Conservation (phyloP, 2,113 vertebrate species). For the Odontesthes bonariensis region DNA sequence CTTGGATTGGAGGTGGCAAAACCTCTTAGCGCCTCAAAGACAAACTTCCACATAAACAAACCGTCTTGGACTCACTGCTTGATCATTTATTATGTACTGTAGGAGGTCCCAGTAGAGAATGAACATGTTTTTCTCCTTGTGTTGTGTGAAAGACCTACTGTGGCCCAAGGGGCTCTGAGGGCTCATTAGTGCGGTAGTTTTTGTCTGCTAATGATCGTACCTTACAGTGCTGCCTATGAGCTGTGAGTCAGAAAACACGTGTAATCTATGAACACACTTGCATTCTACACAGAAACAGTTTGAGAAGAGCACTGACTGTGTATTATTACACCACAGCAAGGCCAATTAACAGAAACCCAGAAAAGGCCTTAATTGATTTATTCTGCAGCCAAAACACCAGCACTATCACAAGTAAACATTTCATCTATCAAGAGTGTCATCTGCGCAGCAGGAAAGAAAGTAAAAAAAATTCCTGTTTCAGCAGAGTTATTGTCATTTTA, state of each 20-base stretch:
- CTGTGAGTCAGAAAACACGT: slow-evolving; percentile 44
- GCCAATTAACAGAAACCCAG: slow-evolving; percentile 57
- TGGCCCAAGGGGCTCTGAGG: slow-evolving; percentile 19
- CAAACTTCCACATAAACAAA: slow-evolving; percentile 61
- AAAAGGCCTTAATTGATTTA: slow-evolving; percentile 62
- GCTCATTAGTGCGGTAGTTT: slow-evolving; percentile 56
- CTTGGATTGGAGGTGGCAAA: slow-evolving; percentile 46
- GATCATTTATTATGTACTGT: slow-evolving; percentile 21
- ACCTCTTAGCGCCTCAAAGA: slow-evolving; percentile 46
- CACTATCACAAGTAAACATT: slow-evolving; percentile 27
- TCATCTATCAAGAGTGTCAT: slow-evolving; percentile 31
- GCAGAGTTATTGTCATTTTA: not conserved
- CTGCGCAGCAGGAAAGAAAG: slow-evolving; percentile 19
- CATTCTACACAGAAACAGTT: slow-evolving; percentile 19
- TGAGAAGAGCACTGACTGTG: slow-evolving; percentile 15
- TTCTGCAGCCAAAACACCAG: slow-evolving; percentile 10
- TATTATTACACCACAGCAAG: not conserved
- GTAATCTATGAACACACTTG: slow-evolving; percentile 24
- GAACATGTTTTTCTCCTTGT: slow-evolving; percentile 29
- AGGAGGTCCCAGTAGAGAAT: slow-evolving; percentile 17
- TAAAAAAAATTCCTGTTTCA: slow-evolving; percentile 3
- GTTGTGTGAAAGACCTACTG: slow-evolving; percentile 16
- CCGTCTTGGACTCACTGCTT: slow-evolving; percentile 24
- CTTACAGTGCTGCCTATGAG: slow-evolving; percentile 20
- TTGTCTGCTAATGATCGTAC: slow-evolving; percentile 58